Base-by-base conservation (phyloP, 2,113 vertebrate species). In the Onychostruthus taczanowskii region DNA sequence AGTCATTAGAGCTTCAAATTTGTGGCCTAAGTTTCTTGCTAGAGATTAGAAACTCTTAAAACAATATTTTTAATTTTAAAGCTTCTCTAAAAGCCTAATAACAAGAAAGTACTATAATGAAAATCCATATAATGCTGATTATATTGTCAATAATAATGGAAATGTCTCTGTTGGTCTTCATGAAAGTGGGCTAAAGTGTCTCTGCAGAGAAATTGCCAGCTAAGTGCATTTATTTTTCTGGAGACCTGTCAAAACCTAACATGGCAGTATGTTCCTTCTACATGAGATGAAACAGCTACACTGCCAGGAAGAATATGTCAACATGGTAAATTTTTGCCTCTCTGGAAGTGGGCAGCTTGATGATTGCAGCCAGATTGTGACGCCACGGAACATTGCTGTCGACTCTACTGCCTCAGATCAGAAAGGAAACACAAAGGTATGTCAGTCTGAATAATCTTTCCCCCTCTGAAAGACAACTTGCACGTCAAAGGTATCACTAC, bases 381-480 rank as follows among this genome's bases (percentile, higher is more conserved):
- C 70, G 66, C 69, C 5, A 2, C 70, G 64, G 76, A 96, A 78
- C 81, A 67, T 46, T 96, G 67, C 33, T 94, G 67, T 89, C 28
- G 3, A 55, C 87, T 94, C 74, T 15, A 11, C 46, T 84, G 44
- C 37, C 79, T 88, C 52, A 31, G 59, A 78, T 93, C 67, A 92
- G 85, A 94, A 78, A 94, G 92, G 66, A 94, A 87, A 81, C 37
- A 55, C 75, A 86, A 83, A 96, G 64, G 69, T 85, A 61, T 70
- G 87, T 93, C 89, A 93, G 68, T 61, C 47, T 90, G 44, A 86
- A 83, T 93, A 92, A 86, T 79, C 67, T 39, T 82, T 73, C 33
- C 20, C 11, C n/a, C 35, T 78, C 62, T 92, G 76, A 96, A 96
- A 95, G 89, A 95, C 64, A 97, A 93, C 94, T 92, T 93, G 52